Percentiles rank a stretch among this genome's conserved stretches.
phyloP scores from a whole-genome alignment of 2,113 vertebrate genomes.

The Crotalus horridus region DNA sequence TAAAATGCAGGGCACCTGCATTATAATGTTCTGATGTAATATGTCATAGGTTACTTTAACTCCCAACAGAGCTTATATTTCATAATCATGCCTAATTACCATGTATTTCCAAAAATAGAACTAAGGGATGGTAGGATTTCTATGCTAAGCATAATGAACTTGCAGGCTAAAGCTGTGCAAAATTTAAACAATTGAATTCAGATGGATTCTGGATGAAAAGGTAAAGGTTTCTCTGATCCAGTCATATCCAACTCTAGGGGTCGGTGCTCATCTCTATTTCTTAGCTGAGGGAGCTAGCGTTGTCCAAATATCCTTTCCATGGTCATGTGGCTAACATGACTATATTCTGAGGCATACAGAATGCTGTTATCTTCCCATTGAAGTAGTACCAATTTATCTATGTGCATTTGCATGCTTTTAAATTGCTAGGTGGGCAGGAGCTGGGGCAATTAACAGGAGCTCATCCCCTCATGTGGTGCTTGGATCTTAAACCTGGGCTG shows the following conservation, averaged over 20 bases:
- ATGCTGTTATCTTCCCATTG: not conserved
- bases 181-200: conserved; percentile 13
- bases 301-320: not conserved
- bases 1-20: conserved; percentile 30
- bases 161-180: conserved; percentile 2
- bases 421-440: not conserved
- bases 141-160: conserved; percentile 39
- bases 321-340: not conserved
- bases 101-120: conserved; percentile 46
- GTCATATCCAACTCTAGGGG: not conserved
- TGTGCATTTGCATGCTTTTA: not conserved
- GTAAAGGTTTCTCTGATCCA: not conserved
- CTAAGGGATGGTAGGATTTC: conserved; percentile 44
- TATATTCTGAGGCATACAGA: not conserved
- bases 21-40: conserved; percentile 44
- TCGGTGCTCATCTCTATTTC: not conserved
- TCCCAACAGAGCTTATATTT: conserved; percentile 38
- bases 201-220: not conserved
- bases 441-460: not conserved
- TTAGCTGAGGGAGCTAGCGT: not conserved
- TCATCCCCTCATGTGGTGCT: not conserved
- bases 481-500: not conserved
- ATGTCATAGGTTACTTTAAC: conserved; percentile 21
- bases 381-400: not conserved
- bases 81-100: conserved; percentile 49